Evolutionary conservation across 2,888 invertebrate species (phyloP).

Genomic region (Abrostola triplasia): DNA sequence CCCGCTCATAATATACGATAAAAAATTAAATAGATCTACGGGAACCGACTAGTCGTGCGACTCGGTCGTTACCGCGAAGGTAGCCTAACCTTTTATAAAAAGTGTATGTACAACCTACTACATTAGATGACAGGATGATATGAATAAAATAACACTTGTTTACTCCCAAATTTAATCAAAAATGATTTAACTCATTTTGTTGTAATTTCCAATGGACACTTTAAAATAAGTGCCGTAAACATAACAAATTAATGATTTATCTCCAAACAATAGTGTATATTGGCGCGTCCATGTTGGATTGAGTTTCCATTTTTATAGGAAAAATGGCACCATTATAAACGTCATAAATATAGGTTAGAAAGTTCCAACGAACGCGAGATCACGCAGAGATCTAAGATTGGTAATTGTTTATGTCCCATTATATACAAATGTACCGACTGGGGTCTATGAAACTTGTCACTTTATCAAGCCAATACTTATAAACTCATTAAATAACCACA

Average conservation of each 20-base stretch:
- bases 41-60: slow-evolving; percentile 24
- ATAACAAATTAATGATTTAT: slow-evolving; percentile 2
- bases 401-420: slow-evolving; percentile 37
- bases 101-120: slow-evolving; percentile 70
- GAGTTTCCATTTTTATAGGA: slow-evolving; percentile 37
- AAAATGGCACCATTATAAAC: slow-evolving; percentile 43
- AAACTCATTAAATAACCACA: slow-evolving; percentile 4
- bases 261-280: slow-evolving; percentile 23
- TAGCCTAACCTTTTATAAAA: slow-evolving; percentile 62
- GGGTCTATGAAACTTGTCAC: slow-evolving; percentile 8
- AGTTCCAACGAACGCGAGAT: slow-evolving; percentile 53
- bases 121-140: slow-evolving; percentile 54
- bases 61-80: slow-evolving; percentile 36
- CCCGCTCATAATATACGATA: slow-evolving; percentile 53
- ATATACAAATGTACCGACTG: slow-evolving; percentile 41
- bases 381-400: slow-evolving; percentile 43
- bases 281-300: slow-evolving; percentile 38
- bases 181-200: slow-evolving; percentile 39
- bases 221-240: slow-evolving; percentile 24
- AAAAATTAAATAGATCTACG: slow-evolving; percentile 47
- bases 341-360: slow-evolving; percentile 46
- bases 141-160: slow-evolving; percentile 45
- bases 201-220: slow-evolving; percentile 18
- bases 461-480: slow-evolving; percentile 2
- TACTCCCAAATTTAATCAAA: slow-evolving; percentile 29